Percentiles rank a stretch among this genome's conserved stretches.
phyloP scores from a whole-genome alignment of 2,797 vertebrate genomes.

The Cossypha polioptera region DNA sequence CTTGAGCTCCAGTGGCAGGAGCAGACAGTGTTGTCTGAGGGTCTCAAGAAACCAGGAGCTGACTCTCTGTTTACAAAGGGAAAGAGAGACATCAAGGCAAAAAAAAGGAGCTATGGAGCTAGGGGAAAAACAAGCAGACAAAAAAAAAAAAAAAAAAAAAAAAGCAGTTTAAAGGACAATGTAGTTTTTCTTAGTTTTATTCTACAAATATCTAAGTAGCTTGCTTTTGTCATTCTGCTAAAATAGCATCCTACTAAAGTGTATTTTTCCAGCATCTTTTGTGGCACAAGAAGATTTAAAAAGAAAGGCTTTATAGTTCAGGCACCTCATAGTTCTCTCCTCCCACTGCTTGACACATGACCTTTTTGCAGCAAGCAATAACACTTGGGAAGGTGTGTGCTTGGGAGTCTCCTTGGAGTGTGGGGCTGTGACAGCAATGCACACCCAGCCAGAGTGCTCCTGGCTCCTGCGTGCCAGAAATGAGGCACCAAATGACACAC shows the following conservation, averaged over 20 bases:
- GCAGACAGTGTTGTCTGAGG: neutral
- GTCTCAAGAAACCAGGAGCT: neutral
- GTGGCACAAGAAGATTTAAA: neutral
- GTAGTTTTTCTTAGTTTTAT: neutral
- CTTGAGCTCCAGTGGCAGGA: neutral
- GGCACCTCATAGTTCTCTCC: neutral
- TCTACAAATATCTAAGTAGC: neutral
- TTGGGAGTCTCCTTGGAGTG: neutral
- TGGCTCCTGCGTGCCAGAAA: neutral
- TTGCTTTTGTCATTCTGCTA: neutral
- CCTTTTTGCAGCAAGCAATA: fast-evolving
- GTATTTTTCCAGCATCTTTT: neutral
- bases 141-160: neutral
- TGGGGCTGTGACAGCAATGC: fast-evolving
- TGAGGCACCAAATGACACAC: neutral
- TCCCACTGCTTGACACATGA: neutral
- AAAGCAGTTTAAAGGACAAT: neutral
- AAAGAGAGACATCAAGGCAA: neutral
- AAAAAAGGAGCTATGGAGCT: neutral
- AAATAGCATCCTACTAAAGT: neutral
- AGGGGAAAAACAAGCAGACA: neutral
- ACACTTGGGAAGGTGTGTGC: neutral
- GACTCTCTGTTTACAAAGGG: neutral
- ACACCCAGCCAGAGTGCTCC: neutral
- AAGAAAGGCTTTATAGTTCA: neutral